Percentiles rank a stretch among this genome's conserved stretches.
Evolutionary conservation across 2,797 vertebrate genomes (phyloP).

Genomic region (Borostomias antarcticus): DNA sequence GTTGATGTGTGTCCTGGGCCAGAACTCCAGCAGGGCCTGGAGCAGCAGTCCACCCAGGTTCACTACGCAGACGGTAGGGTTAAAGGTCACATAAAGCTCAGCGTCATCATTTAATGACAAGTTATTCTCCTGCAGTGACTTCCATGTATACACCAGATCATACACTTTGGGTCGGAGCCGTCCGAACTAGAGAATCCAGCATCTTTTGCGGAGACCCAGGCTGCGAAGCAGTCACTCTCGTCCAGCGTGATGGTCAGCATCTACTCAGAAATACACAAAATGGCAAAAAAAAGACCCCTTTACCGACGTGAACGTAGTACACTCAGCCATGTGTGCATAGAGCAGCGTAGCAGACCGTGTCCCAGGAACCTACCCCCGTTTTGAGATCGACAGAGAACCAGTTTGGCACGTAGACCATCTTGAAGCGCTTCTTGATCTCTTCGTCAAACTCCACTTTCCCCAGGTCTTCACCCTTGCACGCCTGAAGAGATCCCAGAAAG

Average conservation of each 20-base stretch:
- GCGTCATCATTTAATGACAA: neutral
- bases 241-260: slow-evolving; percentile 99
- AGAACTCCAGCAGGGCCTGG: slow-evolving; percentile 95
- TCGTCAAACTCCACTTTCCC: slow-evolving; percentile 99
- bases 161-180: slow-evolving; percentile 97
- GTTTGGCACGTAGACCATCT: slow-evolving; percentile 99
- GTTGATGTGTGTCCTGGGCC: slow-evolving; percentile 96
- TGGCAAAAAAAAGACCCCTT: neutral
- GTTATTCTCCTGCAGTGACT: neutral
- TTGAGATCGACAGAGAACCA: slow-evolving; percentile 99
- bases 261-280: slow-evolving; percentile 58
- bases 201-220: slow-evolving; percentile 98
- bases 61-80: slow-evolving; percentile 71
- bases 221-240: slow-evolving; percentile 97
- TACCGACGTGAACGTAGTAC: neutral
- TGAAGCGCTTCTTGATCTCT: slow-evolving; percentile 98
- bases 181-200: slow-evolving; percentile 96
- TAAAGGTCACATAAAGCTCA: neutral
- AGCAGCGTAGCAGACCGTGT: too few relatives aligned
- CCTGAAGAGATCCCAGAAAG: slow-evolving; percentile 69
- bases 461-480: slow-evolving; percentile 97
- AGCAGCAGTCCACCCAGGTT: slow-evolving; percentile 95
- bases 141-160: slow-evolving; percentile 39
- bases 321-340: too few relatives aligned
- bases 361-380: slow-evolving; percentile 87